Conservation (phyloP, 1,140 invertebrate species). For the Spodoptera litura region DNA sequence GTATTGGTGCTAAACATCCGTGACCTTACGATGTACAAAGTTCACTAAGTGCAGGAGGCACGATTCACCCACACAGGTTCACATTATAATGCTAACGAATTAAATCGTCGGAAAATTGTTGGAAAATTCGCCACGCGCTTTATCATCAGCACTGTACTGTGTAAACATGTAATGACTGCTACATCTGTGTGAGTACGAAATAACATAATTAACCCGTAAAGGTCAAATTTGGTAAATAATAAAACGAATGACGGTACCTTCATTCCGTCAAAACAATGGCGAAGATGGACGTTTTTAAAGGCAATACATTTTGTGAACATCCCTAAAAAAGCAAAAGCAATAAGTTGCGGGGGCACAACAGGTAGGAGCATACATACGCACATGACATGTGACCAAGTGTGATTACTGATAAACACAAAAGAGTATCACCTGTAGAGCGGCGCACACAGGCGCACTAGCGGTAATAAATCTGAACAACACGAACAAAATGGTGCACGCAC, state of each 20-base stretch:
- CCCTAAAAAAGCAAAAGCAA: conserved; percentile 82
- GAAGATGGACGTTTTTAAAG: conserved; percentile 34
- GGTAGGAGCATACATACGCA: conserved; percentile 75
- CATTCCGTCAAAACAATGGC: conserved; percentile 20
- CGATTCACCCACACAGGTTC: conserved; percentile 57
- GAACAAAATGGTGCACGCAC: conserved; percentile 81
- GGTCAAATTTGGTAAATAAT: conserved; percentile 26
- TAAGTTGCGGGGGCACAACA: conserved; percentile 79
- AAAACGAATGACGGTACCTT: conserved; percentile 1
- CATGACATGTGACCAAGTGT: conserved; percentile 78
- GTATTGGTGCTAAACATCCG: conserved; percentile 82
- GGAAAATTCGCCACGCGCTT: conserved; percentile 50
- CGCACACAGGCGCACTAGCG: conserved; percentile 62
- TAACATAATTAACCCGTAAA: conserved; percentile 35
- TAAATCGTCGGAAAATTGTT: conserved; percentile 53
- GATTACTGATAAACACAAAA: conserved; percentile 65
- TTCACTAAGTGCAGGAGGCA: conserved; percentile 77
- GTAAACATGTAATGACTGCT: conserved; percentile 30
- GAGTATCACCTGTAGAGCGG: conserved; percentile 75
- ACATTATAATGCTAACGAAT: conserved; percentile 51
- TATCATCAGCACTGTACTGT: conserved; percentile 15
- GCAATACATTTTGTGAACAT: conserved; percentile 50
- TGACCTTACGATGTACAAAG: conserved; percentile 83
- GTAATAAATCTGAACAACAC: conserved; percentile 80
- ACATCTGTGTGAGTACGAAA: conserved; percentile 16